Conservation (phyloP, 2,113 vertebrate species). For the Neodon shergylaensis region DNA sequence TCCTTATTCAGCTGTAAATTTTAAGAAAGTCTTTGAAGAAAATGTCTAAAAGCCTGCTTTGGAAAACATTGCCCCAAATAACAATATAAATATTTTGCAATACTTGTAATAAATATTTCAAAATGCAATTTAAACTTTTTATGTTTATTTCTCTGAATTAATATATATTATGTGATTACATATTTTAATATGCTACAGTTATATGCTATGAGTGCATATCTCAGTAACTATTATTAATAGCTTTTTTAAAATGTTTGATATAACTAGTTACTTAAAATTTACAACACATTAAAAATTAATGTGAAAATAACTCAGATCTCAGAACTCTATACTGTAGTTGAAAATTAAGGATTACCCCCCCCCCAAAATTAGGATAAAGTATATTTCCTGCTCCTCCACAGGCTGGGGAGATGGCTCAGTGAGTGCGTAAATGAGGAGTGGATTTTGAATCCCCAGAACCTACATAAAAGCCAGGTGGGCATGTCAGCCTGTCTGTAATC, state of each 20-base stretch:
- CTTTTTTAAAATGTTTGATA: conserved; percentile 35
- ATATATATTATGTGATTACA: background rate
- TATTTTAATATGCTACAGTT: background rate
- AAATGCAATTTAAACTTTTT: background rate
- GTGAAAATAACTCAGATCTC: conserved; percentile 39
- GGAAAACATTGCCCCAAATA: conserved; percentile 36
- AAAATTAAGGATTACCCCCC: background rate
- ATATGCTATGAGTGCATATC: background rate
- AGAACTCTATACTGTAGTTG: background rate
- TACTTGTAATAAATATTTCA: background rate
- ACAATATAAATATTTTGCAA: background rate
- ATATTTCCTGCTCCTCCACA: background rate
- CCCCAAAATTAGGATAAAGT: background rate
- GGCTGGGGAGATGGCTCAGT: background rate
- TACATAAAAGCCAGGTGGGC: background rate
- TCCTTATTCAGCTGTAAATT: conserved; percentile 25
- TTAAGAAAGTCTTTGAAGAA: conserved; percentile 41
- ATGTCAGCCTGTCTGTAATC: background rate
- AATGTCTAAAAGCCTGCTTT: conserved; percentile 32
- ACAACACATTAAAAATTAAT: background rate
- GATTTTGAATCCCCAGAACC: background rate
- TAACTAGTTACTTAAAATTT: conserved; percentile 33
- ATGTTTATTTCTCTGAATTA: conserved; percentile 26
- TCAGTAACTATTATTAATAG: background rate
- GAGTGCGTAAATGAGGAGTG: background rate